Percentiles rank a stretch among this genome's conserved stretches.
Conservation (phyloP, 1,140 invertebrate genomes). For the Drosophila quadrilineata region DNA sequence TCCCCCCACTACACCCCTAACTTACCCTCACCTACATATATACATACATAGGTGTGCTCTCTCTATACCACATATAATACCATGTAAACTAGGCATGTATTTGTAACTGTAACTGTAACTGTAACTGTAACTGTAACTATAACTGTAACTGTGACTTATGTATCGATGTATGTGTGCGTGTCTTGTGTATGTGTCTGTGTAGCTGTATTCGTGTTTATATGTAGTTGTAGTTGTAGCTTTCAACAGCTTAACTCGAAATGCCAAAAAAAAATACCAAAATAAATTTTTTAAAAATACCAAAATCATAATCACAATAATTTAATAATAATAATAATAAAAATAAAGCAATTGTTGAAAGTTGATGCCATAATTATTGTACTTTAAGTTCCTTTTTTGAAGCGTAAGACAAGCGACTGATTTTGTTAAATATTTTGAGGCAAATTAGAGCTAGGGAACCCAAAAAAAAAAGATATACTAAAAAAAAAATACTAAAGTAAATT, state of each 20-base stretch:
- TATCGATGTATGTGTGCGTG: slow-evolving; percentile 57
- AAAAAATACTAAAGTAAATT: too few species aligned
- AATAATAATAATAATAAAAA: background rate
- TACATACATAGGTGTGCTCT: too few species aligned
- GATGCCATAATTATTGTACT: slow-evolving; percentile 49
- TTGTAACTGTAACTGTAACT: too few species aligned
- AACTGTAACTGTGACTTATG: slow-evolving; percentile 52
- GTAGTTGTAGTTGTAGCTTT: slow-evolving; percentile 46
- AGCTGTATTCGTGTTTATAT: too few species aligned
- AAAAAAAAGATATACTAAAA: slow-evolving; percentile 12
- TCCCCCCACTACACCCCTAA: slow-evolving; percentile 7
- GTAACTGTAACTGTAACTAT: slow-evolving; percentile 30
- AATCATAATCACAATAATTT: background rate
- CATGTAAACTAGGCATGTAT: too few species aligned
- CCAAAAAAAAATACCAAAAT: slow-evolving; percentile 38
- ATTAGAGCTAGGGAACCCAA: slow-evolving; percentile 26
- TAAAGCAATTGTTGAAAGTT: slow-evolving; percentile 50
- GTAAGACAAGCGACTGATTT: slow-evolving; percentile 67
- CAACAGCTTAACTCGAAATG: slow-evolving; percentile 50
- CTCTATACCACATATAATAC: too few species aligned
- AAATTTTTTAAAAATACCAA: background rate
- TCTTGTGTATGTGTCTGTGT: too few species aligned
- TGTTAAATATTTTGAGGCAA: slow-evolving; percentile 71
- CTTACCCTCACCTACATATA: background rate
- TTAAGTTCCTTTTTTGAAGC: slow-evolving; percentile 68